A percentile compares a stretch with the other conserved stretches of the same genome.
Conservation (phyloP, 2,888 invertebrate species). For the Leptopilina myrica region DNA sequence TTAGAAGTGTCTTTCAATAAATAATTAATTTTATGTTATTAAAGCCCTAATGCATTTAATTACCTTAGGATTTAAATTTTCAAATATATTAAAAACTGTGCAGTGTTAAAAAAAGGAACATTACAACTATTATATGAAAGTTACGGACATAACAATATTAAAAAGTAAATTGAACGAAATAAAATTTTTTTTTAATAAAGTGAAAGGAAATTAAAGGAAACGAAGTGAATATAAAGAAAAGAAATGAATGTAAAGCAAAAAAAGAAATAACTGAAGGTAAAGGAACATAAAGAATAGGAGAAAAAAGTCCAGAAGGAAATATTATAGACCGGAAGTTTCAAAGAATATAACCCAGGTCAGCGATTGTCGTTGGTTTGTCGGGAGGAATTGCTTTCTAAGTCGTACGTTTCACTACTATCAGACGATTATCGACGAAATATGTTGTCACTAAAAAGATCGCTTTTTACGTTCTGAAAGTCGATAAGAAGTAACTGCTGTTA, state of each 20-base stretch:
- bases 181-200: not conserved
- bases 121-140: no score
- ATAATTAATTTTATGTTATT: no score
- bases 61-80: no score
- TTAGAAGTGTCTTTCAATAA: no score
- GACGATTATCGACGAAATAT: slow-evolving; percentile 37
- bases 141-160: no score
- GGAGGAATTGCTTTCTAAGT: slow-evolving; percentile 33
- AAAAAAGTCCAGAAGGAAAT: slow-evolving; percentile 42
- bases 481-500: slow-evolving; percentile 31
- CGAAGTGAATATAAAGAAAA: not conserved
- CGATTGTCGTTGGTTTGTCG: slow-evolving; percentile 35
- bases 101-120: no score
- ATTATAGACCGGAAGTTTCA: slow-evolving; percentile 51
- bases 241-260: not conserved
- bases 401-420: slow-evolving; percentile 29
- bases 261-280: not conserved
- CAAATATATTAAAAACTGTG: no score
- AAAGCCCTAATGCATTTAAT: no score
- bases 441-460: slow-evolving; percentile 22
- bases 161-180: not conserved
- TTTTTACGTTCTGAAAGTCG: slow-evolving; percentile 16
- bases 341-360: slow-evolving; percentile 50
- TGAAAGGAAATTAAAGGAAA: not conserved
- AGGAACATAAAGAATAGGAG: not conserved